Evolutionary conservation across 2,888 invertebrate genomes (phyloP).

Genomic region (Tribolium freemani): DNA sequence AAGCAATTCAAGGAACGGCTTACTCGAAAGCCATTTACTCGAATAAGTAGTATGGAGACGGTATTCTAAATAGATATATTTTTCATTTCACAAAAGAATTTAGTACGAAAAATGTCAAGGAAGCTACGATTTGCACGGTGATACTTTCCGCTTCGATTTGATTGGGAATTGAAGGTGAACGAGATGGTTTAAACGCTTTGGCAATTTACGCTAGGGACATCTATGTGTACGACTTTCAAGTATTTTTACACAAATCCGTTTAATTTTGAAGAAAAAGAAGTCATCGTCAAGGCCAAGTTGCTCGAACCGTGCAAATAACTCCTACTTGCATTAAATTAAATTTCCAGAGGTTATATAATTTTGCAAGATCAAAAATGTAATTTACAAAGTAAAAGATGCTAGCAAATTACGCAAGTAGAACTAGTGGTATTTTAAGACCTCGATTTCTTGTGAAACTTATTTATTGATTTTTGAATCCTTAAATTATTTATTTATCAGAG

Average conservation of each 20-base stretch:
- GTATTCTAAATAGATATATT: slow-evolving; percentile 17
- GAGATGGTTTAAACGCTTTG: neutral
- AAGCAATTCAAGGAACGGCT: slow-evolving; percentile 10
- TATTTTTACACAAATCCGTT: slow-evolving; percentile 9
- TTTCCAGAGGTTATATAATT: slow-evolving; percentile 35
- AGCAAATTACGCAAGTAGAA: slow-evolving; percentile 49
- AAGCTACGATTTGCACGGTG: slow-evolving; percentile 42
- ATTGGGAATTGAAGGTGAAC: slow-evolving; percentile 30
- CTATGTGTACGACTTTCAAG: slow-evolving; percentile 15
- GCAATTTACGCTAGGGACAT: slow-evolving; percentile 31
- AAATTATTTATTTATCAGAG: neutral
- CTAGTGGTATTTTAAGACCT: slow-evolving; percentile 55
- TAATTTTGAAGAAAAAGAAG: neutral
- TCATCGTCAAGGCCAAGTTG: slow-evolving; percentile 7
- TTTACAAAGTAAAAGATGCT: slow-evolving; percentile 47
- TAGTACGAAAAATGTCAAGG: slow-evolving; percentile 47
- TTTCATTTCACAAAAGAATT: slow-evolving; percentile 43
- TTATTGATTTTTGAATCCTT: slow-evolving; percentile 14
- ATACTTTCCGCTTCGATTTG: slow-evolving; percentile 33
- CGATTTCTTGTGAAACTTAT: slow-evolving; percentile 40
- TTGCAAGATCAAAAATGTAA: slow-evolving; percentile 38
- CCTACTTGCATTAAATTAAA: slow-evolving; percentile 2
- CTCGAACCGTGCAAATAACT: neutral
- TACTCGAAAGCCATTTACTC: neutral
- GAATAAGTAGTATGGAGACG: slow-evolving; percentile 9